Base-by-base conservation (phyloP, 2,888 invertebrate genomes). In the Limnephilus lunatus region DNA sequence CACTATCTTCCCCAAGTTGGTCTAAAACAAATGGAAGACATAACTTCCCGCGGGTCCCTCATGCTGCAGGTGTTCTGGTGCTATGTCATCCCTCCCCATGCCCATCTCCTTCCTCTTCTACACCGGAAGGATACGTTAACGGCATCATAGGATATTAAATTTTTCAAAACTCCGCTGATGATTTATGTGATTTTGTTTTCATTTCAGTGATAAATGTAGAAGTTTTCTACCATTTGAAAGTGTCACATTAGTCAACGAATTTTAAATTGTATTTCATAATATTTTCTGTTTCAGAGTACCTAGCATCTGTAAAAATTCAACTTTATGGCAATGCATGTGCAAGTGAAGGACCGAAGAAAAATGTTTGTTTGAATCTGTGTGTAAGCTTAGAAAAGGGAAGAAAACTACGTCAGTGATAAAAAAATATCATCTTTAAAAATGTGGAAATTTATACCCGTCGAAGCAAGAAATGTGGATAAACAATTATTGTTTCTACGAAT, bases 111-210 rank as follows among this genome's bases (percentile, higher is more conserved):
- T 31, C 82, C 32, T 4, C 15, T 25, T 2, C 32, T 31, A 39
- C 9, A 2, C n/a, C 35, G 32, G 44, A 35, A 25, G 81, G n/a
- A 89, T 81, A 81, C 81, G 25, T 89, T 89, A 89, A 68, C 81
- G 89, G 31, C 89, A 89, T 89, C 68, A 68, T 81, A 30, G 81
- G 89, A 89, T 89, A 89, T 89, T 53, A 89, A 81, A 44, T 89
- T 89, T 81, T 68, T 89, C 81, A 35, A 39, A 88, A 81, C 44
- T 30, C 68, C 35, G 44, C 32, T 80, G n/a, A 81, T 68, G 89
- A 89, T 89, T 89, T 81, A 89, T 39, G n/a, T 31, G 32, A 30
- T 15, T 89, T 68, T 68, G 30, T 89, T 89, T 88, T 89, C 81
- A 81, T 89, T 89, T 30, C 15, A 88, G 7, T 39, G 9, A 81